Base-by-base conservation (phyloP, 2,888 invertebrate genomes). In the Halictus quadricinctus region DNA sequence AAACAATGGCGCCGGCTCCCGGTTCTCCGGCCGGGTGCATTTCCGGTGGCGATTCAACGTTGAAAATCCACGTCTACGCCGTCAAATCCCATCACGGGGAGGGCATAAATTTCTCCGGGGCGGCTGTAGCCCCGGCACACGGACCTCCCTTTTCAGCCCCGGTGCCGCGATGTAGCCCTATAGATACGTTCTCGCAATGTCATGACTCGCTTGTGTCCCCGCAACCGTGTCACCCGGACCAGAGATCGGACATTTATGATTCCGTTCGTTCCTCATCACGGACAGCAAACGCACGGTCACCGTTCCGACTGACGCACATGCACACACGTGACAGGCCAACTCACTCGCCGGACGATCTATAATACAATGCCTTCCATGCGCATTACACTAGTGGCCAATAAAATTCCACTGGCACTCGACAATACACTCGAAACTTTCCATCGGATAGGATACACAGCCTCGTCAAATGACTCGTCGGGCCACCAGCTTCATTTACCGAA, bases 31-130 rank as follows among this genome's bases (percentile, higher is more conserved):
- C 4, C 46, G 72, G 69, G 66, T 66, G 72, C 58, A 76, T 78
- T 81, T 79, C 69, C 74, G 66, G 25, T 72, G 76, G 66, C 80
- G 80, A 83, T 83, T 79, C 86, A 69, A 75, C 81, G 81, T 72
- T 82, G 88, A 86, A 86, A 88, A 89, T 88, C 76, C 82, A 84
- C 80, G 84, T 82, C 85, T 83, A 87, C 83, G 46, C 82, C 81
- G 88, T 89, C 90, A 90, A 89, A 90, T 88, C 88, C 84, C 82
- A 89, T 89, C 87, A 86, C 87, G 83, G 79, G 80, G 74, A 80
- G 72, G 87, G 78, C 85, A 88, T 86, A 86, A 90, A 89, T 89
- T 87, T 87, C 87, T 76, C 79, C 72, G 80, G 41, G 66, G 73
- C 72, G 25, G 29, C 0, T 15, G 15, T 25, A 29, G 15, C 64